Base-by-base conservation (phyloP, 2,888 invertebrate genomes). In the Lordiphosa fenestrarum region DNA sequence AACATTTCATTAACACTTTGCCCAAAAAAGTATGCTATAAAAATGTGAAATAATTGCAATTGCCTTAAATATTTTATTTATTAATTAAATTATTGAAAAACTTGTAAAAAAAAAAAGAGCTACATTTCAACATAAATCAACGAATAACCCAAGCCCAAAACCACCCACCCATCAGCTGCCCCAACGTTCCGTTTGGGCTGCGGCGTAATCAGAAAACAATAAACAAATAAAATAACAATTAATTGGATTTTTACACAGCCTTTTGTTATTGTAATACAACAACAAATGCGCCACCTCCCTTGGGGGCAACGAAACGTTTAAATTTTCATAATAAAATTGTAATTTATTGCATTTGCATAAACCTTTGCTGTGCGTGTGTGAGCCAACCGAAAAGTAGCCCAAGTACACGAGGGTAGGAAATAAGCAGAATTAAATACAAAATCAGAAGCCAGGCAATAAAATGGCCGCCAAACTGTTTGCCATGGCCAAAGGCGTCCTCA, bases 311-410 rank as follows among this genome's bases (percentile, higher is more conserved):
- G 36, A 57, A 44, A 41, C 57, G 58, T 66, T 67, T 67, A 82
- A 61, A 75, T 66, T 77, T 73, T 84, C 84, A 78, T 84, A 81
- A 85, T 80, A 80, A 85, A 85, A 85, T 69, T 44, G 64, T 66
- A 80, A 80, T 80, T 80, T 83, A 80, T 80, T 73, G 84, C 84
- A 83, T 85, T 80, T 80, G 81, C 85, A 80, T 85, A 83, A 85
- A 83, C 83, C 75, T 50, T 58, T 73, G 13, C 23, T 57, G 46
- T 49, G 53, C 56, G 19, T 19, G 19, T 19, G 19, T 19, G 19
- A 19, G 19, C 4, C 19, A 77, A 81, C 66, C 77, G 62, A 62
- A 76, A 81, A 69, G 70, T 76, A 74, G 71, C 62, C 73, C 54
- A 73, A 56, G 58, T 64, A 64, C 59, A 69, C 5, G 15, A 61